phyloP scores from a whole-genome alignment of 2,797 vertebrate species.

The Neopelma chrysocephalum region DNA sequence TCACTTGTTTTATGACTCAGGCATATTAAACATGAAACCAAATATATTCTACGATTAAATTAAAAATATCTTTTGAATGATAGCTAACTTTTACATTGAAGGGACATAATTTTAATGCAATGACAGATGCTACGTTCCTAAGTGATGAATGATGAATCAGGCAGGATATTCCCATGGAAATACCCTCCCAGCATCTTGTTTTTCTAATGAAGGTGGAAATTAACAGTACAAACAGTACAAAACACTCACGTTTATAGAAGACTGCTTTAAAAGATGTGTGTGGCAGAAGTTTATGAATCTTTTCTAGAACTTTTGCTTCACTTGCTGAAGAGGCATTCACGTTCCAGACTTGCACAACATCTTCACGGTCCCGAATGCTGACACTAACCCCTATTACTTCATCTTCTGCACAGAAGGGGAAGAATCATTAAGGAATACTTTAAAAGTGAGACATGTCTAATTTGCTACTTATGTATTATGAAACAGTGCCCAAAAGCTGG shows the following conservation, averaged over 20 bases:
- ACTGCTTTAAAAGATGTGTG: constrained; percentile 90
- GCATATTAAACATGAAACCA: background rate
- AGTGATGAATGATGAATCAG: background rate
- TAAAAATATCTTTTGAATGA: background rate
- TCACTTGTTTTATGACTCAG: background rate
- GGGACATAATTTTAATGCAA: background rate
- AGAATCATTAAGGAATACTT: background rate
- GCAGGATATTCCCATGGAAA: background rate
- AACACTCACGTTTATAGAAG: constrained; percentile 96
- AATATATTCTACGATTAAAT: background rate
- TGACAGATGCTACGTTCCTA: background rate
- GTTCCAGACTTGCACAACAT: constrained; percentile 95
- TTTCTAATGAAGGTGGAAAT: background rate
- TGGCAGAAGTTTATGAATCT: constrained; percentile 91
- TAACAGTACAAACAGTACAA: background rate
- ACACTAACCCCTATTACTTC: constrained; percentile 95
- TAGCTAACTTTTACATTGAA: background rate
- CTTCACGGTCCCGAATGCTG: constrained; percentile 91
- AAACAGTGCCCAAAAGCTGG: background rate
- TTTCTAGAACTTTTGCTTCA: constrained; percentile 89
- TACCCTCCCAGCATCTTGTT: background rate
- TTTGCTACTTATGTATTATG: background rate
- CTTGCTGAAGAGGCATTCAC: constrained; percentile 86
- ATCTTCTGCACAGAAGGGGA: constrained; percentile 80
- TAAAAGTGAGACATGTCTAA: background rate